Evolutionary conservation across 2,797 vertebrate genomes (phyloP).

Genomic region (Microctenopoma lineatum): DNA sequence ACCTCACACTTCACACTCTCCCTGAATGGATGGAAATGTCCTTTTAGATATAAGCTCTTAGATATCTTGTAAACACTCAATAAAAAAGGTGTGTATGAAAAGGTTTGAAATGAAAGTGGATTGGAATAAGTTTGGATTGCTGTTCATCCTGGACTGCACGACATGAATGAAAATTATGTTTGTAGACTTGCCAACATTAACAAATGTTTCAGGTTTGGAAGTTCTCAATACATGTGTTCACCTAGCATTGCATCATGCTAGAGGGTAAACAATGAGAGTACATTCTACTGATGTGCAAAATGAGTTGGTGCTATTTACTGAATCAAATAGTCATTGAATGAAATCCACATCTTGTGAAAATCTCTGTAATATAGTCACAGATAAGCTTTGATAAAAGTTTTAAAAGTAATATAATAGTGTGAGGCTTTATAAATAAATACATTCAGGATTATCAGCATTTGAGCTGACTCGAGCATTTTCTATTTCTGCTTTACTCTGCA

Average conservation of each 20-base stretch:
- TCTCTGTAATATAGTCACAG: background rate
- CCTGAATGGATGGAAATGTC: no score
- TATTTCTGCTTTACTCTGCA: background rate
- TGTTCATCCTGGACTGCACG: slow-evolving; percentile 1
- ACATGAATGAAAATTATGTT: background rate
- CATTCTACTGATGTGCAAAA: slow-evolving; percentile 1
- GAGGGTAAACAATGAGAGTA: background rate
- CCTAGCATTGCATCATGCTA: background rate
- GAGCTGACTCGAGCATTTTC: background rate
- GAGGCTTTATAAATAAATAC: background rate
- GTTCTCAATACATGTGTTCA: slow-evolving; percentile 3
- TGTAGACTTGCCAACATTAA: slow-evolving; percentile 59
- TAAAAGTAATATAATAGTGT: no score
- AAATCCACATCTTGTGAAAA: no score
- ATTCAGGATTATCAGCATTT: slow-evolving; percentile 8
- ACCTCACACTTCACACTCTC: no score
- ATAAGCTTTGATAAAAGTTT: background rate
- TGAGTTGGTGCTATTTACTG: background rate
- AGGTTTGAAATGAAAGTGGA: background rate
- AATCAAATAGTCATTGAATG: background rate
- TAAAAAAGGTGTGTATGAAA: background rate
- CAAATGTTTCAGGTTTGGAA: slow-evolving; percentile 61
- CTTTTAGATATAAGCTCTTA: no score
- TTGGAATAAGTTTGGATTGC: background rate
- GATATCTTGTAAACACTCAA: no score